Evolutionary conservation across 2,797 vertebrate species (phyloP).

Genomic region (Psittacula derbiana): DNA sequence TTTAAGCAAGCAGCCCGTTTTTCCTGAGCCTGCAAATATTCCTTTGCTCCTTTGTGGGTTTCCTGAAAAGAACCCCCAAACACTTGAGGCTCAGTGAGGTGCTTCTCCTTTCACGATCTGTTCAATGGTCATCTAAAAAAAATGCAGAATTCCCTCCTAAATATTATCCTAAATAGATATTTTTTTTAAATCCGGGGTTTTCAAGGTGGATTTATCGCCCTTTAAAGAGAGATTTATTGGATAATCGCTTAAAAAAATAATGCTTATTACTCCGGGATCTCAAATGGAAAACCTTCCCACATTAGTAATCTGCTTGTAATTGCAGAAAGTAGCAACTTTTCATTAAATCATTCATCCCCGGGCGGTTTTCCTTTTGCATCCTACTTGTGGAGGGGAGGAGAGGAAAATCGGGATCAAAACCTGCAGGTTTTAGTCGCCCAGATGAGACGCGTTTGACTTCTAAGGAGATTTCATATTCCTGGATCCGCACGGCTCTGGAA

Average conservation of each 20-base stretch:
- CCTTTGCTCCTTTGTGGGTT: background rate
- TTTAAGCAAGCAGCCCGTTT: background rate
- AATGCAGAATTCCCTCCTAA: background rate
- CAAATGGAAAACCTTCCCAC: conserved; percentile 27
- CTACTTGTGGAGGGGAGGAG: background rate
- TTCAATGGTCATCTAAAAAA: background rate
- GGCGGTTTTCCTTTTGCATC: background rate
- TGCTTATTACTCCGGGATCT: background rate
- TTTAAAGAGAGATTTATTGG: conserved; percentile 57
- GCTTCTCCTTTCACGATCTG: background rate
- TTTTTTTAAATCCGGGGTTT: background rate
- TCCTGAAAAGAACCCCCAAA: background rate
- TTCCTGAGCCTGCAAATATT: background rate
- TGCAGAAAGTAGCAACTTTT: conserved; percentile 28
- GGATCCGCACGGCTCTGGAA: rapidly evolving
- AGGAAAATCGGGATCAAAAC: background rate
- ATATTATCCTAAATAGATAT: background rate
- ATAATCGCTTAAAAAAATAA: conserved; percentile 40
- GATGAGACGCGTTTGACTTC: background rate
- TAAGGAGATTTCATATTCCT: background rate
- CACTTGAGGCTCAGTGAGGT: background rate
- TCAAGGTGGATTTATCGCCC: conserved; percentile 61
- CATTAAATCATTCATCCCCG: conserved; percentile 17
- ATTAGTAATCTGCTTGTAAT: conserved; percentile 16
- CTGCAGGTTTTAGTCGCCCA: background rate